These are phyloP conservation scores for Apocrypta bakeri DNA, from an alignment of 1,140 invertebrate genomes.

Conservation along the genomic window DNA sequence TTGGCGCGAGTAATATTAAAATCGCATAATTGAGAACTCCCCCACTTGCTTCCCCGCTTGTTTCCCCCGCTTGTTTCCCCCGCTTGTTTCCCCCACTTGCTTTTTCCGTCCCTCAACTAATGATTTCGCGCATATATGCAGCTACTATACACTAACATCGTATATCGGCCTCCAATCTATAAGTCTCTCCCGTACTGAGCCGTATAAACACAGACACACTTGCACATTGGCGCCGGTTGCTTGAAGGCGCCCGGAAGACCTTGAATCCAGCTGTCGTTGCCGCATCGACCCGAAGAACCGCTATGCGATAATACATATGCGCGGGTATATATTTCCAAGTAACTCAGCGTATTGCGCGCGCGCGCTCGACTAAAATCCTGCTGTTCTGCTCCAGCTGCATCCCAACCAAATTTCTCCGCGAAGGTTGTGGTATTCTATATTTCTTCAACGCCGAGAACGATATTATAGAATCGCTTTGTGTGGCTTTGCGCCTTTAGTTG, in stretches of 20 bases:
- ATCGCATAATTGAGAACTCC: slow-evolving; percentile 31
- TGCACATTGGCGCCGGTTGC: background rate
- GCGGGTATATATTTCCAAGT: background rate
- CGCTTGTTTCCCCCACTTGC: too few relatives aligned
- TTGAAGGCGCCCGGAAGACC: slow-evolving; percentile 44
- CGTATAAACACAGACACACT: background rate
- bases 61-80: too few relatives aligned
- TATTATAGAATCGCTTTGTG: too few relatives aligned
- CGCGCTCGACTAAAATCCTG: too few relatives aligned
- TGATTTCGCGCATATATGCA: background rate
- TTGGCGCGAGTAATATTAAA: background rate
- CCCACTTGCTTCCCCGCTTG: too few relatives aligned
- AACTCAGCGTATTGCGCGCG: too few relatives aligned
- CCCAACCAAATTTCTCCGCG: too few relatives aligned
- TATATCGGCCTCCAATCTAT: background rate
- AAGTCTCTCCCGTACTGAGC: background rate
- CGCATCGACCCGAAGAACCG: slow-evolving; percentile 46
- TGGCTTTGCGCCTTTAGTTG: too few relatives aligned
- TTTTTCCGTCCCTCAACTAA: background rate
- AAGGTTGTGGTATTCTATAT: too few relatives aligned
- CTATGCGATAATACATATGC: background rate
- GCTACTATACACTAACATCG: too few relatives aligned
- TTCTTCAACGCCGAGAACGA: too few relatives aligned
- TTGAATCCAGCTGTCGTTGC: slow-evolving; percentile 41
- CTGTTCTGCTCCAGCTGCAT: too few relatives aligned